These are phyloP conservation scores for Procavia capensis DNA, from an alignment of 2,113 vertebrate species.

Conservation along the genomic window DNA sequence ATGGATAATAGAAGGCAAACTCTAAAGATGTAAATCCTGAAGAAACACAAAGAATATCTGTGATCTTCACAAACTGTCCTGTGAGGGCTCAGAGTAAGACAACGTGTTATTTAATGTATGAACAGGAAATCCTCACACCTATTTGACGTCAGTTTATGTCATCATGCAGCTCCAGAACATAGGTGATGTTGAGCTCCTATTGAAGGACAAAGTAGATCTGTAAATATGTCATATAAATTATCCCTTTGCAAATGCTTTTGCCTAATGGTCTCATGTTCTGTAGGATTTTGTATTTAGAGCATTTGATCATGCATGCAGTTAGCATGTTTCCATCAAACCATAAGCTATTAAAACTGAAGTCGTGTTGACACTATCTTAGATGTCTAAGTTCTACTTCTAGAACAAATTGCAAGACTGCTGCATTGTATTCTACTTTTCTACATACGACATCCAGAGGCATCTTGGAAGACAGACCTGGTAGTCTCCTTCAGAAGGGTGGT, in stretches of 20 bases:
- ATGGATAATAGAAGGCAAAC: neutral
- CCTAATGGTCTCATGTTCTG: neutral
- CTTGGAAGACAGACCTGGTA: neutral
- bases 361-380: too few species aligned
- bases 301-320: rapidly evolving
- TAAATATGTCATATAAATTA: neutral
- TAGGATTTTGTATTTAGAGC: too few species aligned
- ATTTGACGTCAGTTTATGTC: neutral
- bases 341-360: too few species aligned
- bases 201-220: neutral
- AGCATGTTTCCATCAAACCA: neutral
- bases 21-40: neutral
- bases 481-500: too few species aligned
- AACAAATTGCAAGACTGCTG: too few species aligned
- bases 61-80: neutral
- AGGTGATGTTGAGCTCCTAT: neutral
- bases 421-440: too few species aligned
- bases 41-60: neutral
- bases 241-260: neutral
- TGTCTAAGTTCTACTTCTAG: too few species aligned
- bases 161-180: neutral
- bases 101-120: neutral
- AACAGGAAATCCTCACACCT: neutral
- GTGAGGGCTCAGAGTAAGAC: neutral
- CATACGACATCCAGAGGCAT: too few species aligned